A percentile compares a stretch with the other conserved stretches of the same genome.
phyloP scores from a whole-genome alignment of 2,888 invertebrate genomes.

The Ferdinandea cuprea region DNA sequence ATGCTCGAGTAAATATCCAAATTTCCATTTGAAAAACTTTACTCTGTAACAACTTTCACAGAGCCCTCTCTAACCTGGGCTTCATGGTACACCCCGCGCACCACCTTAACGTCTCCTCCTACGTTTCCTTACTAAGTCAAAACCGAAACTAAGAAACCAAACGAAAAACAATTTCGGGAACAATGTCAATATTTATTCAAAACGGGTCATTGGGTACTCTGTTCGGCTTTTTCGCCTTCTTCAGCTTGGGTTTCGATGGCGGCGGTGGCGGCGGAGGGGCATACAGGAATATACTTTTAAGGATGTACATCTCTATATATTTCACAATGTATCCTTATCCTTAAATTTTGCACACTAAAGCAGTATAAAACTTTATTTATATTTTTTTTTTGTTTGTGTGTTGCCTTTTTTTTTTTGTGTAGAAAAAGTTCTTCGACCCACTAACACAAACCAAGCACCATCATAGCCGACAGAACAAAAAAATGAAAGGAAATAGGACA shows the following conservation, averaged over 20 bases:
- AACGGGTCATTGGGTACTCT: constrained; percentile 74
- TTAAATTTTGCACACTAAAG: constrained; percentile 60
- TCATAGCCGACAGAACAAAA: constrained; percentile 14
- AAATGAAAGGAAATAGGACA: constrained; percentile 47
- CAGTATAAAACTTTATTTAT: constrained; percentile 16
- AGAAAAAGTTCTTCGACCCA: constrained; percentile 63
- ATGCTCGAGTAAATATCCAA: constrained; percentile 64
- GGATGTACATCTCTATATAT: constrained; percentile 15
- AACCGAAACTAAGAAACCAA: constrained; percentile 53
- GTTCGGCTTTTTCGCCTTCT: constrained; percentile 57
- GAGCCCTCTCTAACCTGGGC: constrained; percentile 19
- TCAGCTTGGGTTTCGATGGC: background rate
- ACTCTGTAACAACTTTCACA: constrained; percentile 36
- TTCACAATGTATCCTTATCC: constrained; percentile 64
- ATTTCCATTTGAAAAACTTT: constrained; percentile 68
- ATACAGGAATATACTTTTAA: background rate
- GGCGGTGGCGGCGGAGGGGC: background rate
- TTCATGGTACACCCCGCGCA: background rate
- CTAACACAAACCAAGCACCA: constrained; percentile 28
- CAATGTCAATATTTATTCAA: constrained; percentile 75
- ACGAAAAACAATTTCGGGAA: constrained; percentile 72
- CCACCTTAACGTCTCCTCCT: background rate
- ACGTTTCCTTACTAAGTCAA: constrained; percentile 52
- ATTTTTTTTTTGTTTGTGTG: too few relatives aligned
- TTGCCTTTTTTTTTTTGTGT: constrained; percentile 6